Base-by-base conservation (phyloP, 2,797 vertebrate genomes). In the Alauda arvensis region DNA sequence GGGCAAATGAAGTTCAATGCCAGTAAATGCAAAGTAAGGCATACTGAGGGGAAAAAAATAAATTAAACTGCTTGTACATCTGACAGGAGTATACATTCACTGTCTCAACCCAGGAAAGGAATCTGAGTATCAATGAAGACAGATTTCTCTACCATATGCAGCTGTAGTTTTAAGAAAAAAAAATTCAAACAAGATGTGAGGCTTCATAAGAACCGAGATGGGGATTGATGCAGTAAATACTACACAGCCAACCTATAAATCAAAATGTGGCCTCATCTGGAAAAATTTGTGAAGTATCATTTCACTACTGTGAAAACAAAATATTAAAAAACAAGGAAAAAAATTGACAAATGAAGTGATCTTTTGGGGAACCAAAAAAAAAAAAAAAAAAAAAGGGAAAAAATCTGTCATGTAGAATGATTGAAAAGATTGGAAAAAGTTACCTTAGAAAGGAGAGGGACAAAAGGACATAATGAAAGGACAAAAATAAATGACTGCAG, bases 11-110 rank as follows among this genome's bases (percentile, higher is more conserved):
- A 94, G 89, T 94, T 95, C 93, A 93, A 57, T 85, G 81, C 62
- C 88, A 90, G 88, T 89, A 95, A 93, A 91, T 91, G 91, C 87
- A 92, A 94, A 94, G 81, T 85, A 94, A 94, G 81, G 83, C 81
- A 75, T 79, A 89, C 74, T 61, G 68, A 66, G 71, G 31, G 79
- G 65, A 52, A 91, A 91, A 90, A 92, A 87, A 89, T 77, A 83
- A 91, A 93, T 90, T 91, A 90, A 87, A 78, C n/a, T 82, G 28
- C 86, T 91, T 92, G 84, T 94, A 91, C 85, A 83, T 93, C 60
- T 90, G 87, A 93, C 89, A 87, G 70, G 53, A 42, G 65, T 78
- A 71, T 91, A 90, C 75, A 82, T 72, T 81, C 74, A 69, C 52
- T 91, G 52, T 85, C 83, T 91, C 52, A 87, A 66, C 31, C 78